Evolutionary conservation across 2,888 invertebrate genomes (phyloP).

Genomic region (Acronicta psi): DNA sequence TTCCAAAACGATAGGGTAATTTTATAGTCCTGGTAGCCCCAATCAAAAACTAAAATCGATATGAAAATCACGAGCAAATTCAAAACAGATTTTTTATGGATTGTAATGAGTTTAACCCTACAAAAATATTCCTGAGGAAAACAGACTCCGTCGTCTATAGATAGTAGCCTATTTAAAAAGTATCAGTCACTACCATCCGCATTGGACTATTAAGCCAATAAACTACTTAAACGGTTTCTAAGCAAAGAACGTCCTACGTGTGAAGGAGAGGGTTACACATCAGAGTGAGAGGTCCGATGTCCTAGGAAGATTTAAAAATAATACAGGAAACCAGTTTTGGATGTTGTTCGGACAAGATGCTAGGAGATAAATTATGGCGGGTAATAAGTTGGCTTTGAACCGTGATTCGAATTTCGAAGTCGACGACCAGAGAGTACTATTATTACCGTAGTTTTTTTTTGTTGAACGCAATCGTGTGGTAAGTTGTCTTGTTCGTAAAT

Average conservation of each 20-base stretch:
- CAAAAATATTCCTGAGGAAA: neutral
- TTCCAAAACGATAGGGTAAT: no score
- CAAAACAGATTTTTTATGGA: no score
- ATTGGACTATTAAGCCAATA: constrained; percentile 39
- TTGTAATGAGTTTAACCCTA: neutral
- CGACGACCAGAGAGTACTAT: constrained; percentile 26
- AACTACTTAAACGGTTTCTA: constrained; percentile 22
- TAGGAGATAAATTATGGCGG: constrained; percentile 41
- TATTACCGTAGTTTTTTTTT: constrained; percentile 13
- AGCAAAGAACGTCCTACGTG: constrained; percentile 29
- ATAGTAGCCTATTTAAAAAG: constrained; percentile 1
- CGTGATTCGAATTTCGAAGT: constrained; percentile 44
- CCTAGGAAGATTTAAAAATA: constrained; percentile 59
- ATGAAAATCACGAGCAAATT: no score
- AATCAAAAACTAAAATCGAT: no score
- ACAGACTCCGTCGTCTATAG: neutral
- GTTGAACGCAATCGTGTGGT: neutral
- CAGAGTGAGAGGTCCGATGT: constrained; percentile 36
- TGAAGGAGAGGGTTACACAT: constrained; percentile 19
- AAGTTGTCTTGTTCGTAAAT: neutral
- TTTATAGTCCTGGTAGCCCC: no score
- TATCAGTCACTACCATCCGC: constrained; percentile 7
- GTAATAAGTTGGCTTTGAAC: constrained; percentile 38
- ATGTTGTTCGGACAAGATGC: constrained; percentile 45
- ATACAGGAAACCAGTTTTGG: constrained; percentile 54